Percentiles rank a stretch among this genome's conserved stretches.
These are phyloP conservation scores for Lophotriccus pileatus DNA, from an alignment of 2,797 vertebrate species.

Conservation along the genomic window DNA sequence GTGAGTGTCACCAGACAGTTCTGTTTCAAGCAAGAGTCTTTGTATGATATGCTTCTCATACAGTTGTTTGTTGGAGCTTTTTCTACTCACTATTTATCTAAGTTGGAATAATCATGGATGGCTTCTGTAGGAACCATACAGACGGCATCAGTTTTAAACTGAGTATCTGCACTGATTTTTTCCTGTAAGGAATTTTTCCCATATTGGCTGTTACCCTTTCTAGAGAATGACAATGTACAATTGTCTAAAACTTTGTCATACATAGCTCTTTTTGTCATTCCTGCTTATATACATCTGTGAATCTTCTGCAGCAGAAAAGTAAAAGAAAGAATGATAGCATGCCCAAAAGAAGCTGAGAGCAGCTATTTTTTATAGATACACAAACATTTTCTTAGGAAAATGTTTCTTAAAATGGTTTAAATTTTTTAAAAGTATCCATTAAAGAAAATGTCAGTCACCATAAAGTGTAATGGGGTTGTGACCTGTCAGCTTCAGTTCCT, in stretches of 20 bases:
- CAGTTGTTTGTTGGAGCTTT: neutral
- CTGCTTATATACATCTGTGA: neutral
- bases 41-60: neutral
- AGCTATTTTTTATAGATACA: neutral
- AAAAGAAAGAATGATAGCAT: neutral
- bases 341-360: neutral
- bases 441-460: neutral
- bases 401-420: neutral
- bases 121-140: neutral
- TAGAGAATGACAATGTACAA: neutral
- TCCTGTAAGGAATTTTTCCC: neutral
- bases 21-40: neutral
- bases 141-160: neutral
- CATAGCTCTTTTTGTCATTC: neutral
- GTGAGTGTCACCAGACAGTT: neutral
- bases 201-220: neutral
- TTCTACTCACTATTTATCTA: neutral
- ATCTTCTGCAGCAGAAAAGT: neutral
- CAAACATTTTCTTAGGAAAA: constrained; percentile 17
- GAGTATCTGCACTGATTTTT: neutral
- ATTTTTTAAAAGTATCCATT: neutral
- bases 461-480: neutral
- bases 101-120: neutral
- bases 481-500: neutral
- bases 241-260: neutral